Percentiles rank a stretch among this genome's conserved stretches.
Conservation (phyloP, 2,888 invertebrate genomes). For the Andrena dorsata region DNA sequence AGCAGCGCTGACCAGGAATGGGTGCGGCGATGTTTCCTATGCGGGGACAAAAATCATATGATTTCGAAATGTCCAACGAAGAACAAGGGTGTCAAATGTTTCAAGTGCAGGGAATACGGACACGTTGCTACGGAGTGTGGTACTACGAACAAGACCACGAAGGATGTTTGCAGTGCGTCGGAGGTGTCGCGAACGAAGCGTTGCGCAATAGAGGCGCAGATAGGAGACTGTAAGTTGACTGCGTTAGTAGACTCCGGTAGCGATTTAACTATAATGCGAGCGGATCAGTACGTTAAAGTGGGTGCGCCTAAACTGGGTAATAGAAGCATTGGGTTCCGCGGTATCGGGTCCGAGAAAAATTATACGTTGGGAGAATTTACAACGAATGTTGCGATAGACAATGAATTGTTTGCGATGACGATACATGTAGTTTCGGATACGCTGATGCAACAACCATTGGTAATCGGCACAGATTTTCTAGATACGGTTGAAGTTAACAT, state of each 20-base stretch:
- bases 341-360: slow-evolving; percentile 2
- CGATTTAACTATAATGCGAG: slow-evolving; percentile 23
- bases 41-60: not conserved
- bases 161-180: slow-evolving; percentile 1
- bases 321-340: not conserved
- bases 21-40: slow-evolving; percentile 16
- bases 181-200: not conserved
- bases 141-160: not conserved
- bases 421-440: slow-evolving; percentile 25
- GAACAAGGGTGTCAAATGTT: slow-evolving; percentile 21
- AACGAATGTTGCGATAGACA: slow-evolving; percentile 3
- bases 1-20: not conserved
- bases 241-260: slow-evolving; percentile 35
- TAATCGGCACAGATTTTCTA: slow-evolving; percentile 33
- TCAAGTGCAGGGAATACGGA: slow-evolving; percentile 7
- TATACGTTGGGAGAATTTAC: not conserved
- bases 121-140: slow-evolving; percentile 14
- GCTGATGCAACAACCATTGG: slow-evolving; percentile 1
- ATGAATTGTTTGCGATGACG: not conserved
- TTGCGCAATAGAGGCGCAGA: slow-evolving; percentile 1
- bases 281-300: not conserved
- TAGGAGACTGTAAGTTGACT: not conserved
- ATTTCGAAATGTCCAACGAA: slow-evolving; percentile 2
- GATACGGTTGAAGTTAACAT: slow-evolving; percentile 8
- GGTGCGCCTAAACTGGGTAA: slow-evolving; percentile 5